Conservation (phyloP, 1,140 invertebrate genomes). For the Yoshiicerus persimilis region DNA sequence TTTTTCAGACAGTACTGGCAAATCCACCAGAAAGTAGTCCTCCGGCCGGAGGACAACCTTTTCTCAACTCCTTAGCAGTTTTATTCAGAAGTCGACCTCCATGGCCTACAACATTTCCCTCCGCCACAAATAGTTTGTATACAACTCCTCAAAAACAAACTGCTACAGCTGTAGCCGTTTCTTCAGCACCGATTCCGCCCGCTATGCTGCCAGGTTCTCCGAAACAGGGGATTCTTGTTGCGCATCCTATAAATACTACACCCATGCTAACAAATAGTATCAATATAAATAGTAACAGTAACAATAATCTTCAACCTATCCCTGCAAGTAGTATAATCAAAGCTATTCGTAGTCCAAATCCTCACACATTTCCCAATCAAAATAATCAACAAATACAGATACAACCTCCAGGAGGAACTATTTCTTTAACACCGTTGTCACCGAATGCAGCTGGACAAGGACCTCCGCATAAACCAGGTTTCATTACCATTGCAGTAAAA, state of each 20-base stretch:
- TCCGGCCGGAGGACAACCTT: conserved; percentile 24
- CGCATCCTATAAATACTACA: conserved; percentile 27
- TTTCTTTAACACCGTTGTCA: not conserved
- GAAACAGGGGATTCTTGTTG: conserved; percentile 36
- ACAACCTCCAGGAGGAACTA: not conserved
- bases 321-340: not conserved
- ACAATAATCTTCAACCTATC: not conserved
- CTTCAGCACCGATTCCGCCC: not conserved
- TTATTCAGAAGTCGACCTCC: conserved; percentile 43
- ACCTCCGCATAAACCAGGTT: not conserved
- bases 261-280: not conserved
- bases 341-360: not conserved
- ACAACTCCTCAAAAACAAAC: not conserved
- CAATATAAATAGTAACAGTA: not conserved
- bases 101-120: conserved; percentile 43
- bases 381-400: not conserved
- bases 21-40: not conserved
- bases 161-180: not conserved
- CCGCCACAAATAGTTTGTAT: conserved; percentile 8
- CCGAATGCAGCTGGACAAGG: not conserved
- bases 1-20: not conserved
- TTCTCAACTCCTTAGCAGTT: conserved; percentile 46
- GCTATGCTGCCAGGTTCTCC: not conserved
- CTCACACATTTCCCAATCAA: not conserved
- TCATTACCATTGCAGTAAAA: not conserved